A percentile compares a stretch with the other conserved stretches of the same genome.
phyloP scores from a whole-genome alignment of 2,113 vertebrate genomes.

The Lathamus discolor region DNA sequence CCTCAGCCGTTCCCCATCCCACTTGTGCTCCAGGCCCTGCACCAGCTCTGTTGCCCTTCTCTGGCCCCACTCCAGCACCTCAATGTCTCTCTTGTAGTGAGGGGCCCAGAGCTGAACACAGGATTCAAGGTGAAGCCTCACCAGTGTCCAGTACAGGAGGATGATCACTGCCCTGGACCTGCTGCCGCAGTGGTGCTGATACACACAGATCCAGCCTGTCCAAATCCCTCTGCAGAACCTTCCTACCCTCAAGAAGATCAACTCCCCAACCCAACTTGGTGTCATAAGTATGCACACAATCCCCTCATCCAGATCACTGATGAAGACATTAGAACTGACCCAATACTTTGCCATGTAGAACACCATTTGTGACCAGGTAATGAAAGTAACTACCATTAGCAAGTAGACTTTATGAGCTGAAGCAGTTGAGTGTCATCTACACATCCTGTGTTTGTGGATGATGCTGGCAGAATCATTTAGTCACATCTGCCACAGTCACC shows the following conservation, averaged over 20 bases:
- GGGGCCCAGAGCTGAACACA: not conserved
- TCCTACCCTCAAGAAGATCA: not conserved
- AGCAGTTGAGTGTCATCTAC: not conserved
- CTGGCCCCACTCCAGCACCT: not conserved
- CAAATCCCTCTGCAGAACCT: not conserved
- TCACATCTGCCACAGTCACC: not conserved
- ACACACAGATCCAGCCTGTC: not conserved
- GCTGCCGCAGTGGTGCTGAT: not conserved
- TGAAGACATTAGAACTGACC: not conserved
- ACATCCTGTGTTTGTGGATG: not conserved
- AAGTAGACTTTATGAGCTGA: not conserved
- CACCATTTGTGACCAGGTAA: not conserved
- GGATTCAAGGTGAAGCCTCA: not conserved
- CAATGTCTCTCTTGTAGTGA: not conserved
- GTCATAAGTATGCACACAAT: not conserved
- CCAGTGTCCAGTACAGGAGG: not conserved
- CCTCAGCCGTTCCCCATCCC: not conserved
- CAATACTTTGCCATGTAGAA: not conserved
- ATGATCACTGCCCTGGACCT: not conserved
- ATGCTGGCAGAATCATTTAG: not conserved
- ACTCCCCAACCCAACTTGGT: not conserved
- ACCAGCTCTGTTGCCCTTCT: not conserved
- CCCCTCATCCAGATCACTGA: not conserved
- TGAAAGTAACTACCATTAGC: not conserved
- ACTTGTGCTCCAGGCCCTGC: not conserved